Conservation (phyloP, 2,113 vertebrate species). For the Pterocles orientalis region DNA sequence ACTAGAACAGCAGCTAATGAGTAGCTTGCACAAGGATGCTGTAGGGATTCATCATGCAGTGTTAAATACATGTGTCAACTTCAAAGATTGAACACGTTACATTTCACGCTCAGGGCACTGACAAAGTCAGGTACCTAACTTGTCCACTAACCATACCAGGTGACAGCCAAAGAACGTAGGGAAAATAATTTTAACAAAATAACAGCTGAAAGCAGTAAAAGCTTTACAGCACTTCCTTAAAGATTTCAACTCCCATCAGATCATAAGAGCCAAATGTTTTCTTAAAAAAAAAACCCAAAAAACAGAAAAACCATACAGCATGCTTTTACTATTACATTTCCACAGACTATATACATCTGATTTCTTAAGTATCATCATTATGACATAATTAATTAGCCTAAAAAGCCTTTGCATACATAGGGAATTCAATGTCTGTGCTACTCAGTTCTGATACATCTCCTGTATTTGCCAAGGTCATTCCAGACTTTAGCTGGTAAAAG, state of each 20-base stretch:
- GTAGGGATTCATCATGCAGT: background rate
- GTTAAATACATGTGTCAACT: background rate
- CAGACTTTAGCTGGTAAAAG: background rate
- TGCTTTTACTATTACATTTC: background rate
- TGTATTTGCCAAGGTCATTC: background rate
- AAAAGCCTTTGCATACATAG: background rate
- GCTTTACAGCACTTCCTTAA: background rate
- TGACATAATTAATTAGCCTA: background rate
- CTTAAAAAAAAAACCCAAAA: background rate
- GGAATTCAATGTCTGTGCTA: background rate
- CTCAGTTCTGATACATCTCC: background rate
- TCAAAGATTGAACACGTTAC: background rate
- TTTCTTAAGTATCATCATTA: background rate
- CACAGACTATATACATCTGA: background rate
- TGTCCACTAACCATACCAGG: background rate
- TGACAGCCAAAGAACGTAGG: accelerated
- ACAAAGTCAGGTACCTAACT: background rate
- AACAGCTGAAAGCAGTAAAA: background rate
- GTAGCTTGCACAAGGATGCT: background rate
- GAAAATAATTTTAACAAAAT: background rate
- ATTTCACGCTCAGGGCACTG: background rate
- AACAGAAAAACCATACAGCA: background rate
- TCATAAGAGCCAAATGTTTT: background rate
- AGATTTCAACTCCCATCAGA: background rate
- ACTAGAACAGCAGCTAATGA: background rate